Percentiles rank a stretch among this genome's conserved stretches.
Evolutionary conservation across 2,888 invertebrate genomes (phyloP).

Genomic region (Patella ulyssiponensis): DNA sequence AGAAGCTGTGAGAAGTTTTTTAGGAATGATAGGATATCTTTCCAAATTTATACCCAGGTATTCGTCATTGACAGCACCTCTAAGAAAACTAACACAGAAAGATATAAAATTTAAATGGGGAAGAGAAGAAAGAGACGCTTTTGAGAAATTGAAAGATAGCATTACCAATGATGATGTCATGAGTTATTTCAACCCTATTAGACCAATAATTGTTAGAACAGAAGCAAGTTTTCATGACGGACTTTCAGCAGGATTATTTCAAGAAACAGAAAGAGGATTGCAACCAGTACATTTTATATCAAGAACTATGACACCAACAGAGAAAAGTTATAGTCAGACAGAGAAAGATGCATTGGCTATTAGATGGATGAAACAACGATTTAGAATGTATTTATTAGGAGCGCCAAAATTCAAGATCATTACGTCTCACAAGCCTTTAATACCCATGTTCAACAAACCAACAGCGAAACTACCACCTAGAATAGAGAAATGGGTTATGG

Average conservation of each 20-base stretch:
- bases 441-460: conserved; percentile 9
- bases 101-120: conserved; percentile 8
- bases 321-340: conserved; percentile 30
- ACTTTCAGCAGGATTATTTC: conserved; percentile 15
- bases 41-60: background rate
- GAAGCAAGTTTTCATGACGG: background rate
- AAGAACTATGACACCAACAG: conserved; percentile 30
- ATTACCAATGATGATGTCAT: background rate
- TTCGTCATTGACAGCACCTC: background rate
- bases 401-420: conserved; percentile 35
- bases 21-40: conserved; percentile 4
- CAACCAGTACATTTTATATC: conserved; percentile 34
- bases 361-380: conserved; percentile 25
- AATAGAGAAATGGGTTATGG: conserved; percentile 31
- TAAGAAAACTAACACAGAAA: background rate
- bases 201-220: background rate
- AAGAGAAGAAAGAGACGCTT: background rate
- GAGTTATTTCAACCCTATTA: background rate
- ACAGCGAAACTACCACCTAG: conserved; percentile 18
- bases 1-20: background rate
- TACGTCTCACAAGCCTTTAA: conserved; percentile 30
- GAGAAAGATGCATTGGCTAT: conserved; percentile 27
- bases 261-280: conserved; percentile 28
- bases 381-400: conserved; percentile 33
- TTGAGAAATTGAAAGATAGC: background rate